A percentile compares a stretch with the other conserved stretches of the same genome.
Conservation (phyloP, 2,888 invertebrate genomes). For the Melieria omissa region DNA sequence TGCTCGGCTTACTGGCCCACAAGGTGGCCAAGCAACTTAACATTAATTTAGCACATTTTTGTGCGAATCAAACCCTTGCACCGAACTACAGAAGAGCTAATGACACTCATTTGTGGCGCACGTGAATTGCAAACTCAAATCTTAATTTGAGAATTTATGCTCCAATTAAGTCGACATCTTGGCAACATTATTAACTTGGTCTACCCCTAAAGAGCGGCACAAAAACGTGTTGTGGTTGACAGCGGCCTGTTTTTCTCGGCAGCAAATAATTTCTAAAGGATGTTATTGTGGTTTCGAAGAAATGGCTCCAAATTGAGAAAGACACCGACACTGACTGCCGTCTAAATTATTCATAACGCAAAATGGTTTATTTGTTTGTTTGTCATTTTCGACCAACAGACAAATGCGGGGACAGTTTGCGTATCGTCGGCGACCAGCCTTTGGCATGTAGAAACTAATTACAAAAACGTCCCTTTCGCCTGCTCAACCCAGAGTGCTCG, state of each 20-base stretch:
- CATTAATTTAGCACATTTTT: constrained; percentile 20
- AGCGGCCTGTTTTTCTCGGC: constrained; percentile 44
- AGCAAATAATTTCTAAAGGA: constrained; percentile 33
- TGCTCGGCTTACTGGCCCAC: constrained; percentile 22
- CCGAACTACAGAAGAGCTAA: constrained; percentile 30
- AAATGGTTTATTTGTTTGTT: constrained; percentile 33
- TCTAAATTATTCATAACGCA: constrained; percentile 54
- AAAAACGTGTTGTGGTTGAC: constrained; percentile 45
- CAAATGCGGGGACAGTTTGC: constrained; percentile 34
- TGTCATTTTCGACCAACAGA: constrained; percentile 26
- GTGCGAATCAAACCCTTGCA: background rate
- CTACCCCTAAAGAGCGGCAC: background rate
- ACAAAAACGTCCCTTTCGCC: constrained; percentile 36
- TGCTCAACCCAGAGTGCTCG: too few species aligned
- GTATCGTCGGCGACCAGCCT: constrained; percentile 21
- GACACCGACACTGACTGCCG: constrained; percentile 13
- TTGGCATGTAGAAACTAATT: constrained; percentile 44
- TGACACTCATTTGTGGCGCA: constrained; percentile 24
- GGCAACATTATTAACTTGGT: constrained; percentile 42
- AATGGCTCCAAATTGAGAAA: constrained; percentile 29
- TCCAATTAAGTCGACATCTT: constrained; percentile 46
- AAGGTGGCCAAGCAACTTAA: constrained; percentile 34
- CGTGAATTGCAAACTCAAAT: constrained; percentile 45
- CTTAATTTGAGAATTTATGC: constrained; percentile 54
- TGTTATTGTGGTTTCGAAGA: constrained; percentile 44